Conservation (phyloP, 2,888 invertebrate species). For the Operophtera brumata region DNA sequence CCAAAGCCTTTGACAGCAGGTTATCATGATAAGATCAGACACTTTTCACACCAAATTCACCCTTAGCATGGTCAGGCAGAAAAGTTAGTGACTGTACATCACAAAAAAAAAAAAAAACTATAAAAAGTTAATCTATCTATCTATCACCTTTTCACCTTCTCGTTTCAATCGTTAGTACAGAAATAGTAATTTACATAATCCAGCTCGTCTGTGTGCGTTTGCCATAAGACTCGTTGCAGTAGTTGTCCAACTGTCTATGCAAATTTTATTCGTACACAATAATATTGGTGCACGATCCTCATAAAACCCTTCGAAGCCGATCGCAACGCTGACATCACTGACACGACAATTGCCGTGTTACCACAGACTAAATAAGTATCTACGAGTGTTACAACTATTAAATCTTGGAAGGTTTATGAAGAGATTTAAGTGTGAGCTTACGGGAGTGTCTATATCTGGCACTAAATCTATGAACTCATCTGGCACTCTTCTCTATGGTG, state of each 20-base stretch:
- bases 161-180: no score
- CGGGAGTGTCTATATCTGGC: background rate
- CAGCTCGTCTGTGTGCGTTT: background rate
- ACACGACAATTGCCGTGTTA: conserved; percentile 53
- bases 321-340: conserved; percentile 39
- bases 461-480: no score
- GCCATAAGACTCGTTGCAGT: background rate
- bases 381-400: background rate
- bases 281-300: conserved; percentile 47
- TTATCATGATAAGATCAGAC: no score
- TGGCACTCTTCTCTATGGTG: no score
- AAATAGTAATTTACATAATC: no score
- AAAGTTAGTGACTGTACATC: no score
- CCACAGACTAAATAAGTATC: conserved; percentile 42
- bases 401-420: background rate
- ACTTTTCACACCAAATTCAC: no score
- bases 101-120: no score
- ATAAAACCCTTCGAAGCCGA: conserved; percentile 52
- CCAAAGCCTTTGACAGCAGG: no score
- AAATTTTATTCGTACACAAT: conserved; percentile 13
- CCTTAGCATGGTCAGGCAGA: no score
- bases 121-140: no score
- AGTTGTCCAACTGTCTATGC: background rate
- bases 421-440: background rate
- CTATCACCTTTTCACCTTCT: no score